phyloP scores from a whole-genome alignment of 1,140 invertebrate species.

The Bicyclus anynana region DNA sequence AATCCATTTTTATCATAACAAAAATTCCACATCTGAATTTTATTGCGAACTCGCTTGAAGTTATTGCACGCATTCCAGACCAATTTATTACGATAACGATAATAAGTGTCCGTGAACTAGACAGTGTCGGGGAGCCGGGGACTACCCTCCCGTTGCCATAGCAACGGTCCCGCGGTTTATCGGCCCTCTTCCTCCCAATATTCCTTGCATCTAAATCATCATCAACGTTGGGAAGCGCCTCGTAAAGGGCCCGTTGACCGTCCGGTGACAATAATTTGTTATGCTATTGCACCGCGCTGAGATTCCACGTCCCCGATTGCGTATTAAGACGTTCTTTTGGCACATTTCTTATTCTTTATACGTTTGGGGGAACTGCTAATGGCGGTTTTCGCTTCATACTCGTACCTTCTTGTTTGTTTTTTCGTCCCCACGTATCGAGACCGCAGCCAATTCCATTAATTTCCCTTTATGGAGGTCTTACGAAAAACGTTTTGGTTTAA shows the following conservation, averaged over 20 bases:
- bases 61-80: conserved; percentile 63
- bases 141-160: conserved; percentile 50
- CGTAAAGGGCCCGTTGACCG: conserved; percentile 63
- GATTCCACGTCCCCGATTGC: conserved; percentile 44
- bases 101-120: conserved; percentile 71
- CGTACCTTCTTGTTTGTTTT: conserved; percentile 28
- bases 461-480: conserved; percentile 21
- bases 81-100: conserved; percentile 72
- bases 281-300: conserved; percentile 44
- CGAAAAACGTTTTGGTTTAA: conserved; percentile 15
- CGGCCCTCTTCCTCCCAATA: conserved; percentile 56
- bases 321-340: conserved; percentile 38
- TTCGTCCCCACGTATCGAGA: conserved; percentile 16
- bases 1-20: conserved; percentile 38
- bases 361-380: conserved; percentile 30
- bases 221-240: conserved; percentile 59
- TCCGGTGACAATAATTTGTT: conserved; percentile 61
- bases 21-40: conserved; percentile 50
- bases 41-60: conserved; percentile 54
- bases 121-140: conserved; percentile 42
- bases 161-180: conserved; percentile 55
- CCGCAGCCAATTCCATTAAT: conserved; percentile 25
- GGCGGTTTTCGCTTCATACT: conserved; percentile 19
- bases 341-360: conserved; percentile 31
- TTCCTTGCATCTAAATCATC: conserved; percentile 73